Conservation (phyloP, 2,888 invertebrate species). For the Pyrgus malvae region DNA sequence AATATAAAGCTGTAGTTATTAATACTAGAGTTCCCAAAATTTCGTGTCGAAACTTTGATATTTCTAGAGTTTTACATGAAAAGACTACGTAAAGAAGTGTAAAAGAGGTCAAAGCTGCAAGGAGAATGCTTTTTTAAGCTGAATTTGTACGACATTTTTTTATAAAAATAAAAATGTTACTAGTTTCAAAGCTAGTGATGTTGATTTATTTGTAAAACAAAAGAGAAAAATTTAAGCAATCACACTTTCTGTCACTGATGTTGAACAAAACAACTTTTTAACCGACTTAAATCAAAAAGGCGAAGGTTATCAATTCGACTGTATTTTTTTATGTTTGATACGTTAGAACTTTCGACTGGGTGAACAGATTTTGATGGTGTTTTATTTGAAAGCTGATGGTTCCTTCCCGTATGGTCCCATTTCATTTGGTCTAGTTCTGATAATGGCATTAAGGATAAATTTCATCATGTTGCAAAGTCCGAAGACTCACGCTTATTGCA, state of each 20-base stretch:
- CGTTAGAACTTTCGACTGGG: not conserved
- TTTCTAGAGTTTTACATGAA: conserved; percentile 24
- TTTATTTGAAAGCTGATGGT: no score
- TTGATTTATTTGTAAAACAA: conserved; percentile 20
- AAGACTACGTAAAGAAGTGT: conserved; percentile 18
- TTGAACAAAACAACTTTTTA: conserved; percentile 8
- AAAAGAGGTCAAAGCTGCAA: conserved; percentile 18
- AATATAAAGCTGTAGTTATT: no score
- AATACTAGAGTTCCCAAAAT: conserved; percentile 7
- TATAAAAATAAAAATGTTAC: conserved; percentile 14
- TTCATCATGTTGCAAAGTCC: no score
- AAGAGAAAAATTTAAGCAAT: conserved; percentile 16
- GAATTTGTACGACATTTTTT: conserved; percentile 4
- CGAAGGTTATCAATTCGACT: conserved; percentile 1
- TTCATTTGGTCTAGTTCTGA: no score
- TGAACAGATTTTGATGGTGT: no score
- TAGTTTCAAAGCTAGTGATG: conserved; percentile 14
- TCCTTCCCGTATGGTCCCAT: no score
- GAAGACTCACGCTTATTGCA: no score
- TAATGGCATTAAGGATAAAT: no score
- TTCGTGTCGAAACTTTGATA: conserved; percentile 14
- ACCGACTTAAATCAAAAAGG: not conserved
- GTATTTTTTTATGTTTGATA: no score
- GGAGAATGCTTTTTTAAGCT: conserved; percentile 9
- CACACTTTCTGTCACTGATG: conserved; percentile 11